Percentiles rank a stretch among this genome's conserved stretches.
These are phyloP conservation scores for Drosophila kikkawai DNA, from an alignment of 1,140 invertebrate genomes.

Conservation along the genomic window DNA sequence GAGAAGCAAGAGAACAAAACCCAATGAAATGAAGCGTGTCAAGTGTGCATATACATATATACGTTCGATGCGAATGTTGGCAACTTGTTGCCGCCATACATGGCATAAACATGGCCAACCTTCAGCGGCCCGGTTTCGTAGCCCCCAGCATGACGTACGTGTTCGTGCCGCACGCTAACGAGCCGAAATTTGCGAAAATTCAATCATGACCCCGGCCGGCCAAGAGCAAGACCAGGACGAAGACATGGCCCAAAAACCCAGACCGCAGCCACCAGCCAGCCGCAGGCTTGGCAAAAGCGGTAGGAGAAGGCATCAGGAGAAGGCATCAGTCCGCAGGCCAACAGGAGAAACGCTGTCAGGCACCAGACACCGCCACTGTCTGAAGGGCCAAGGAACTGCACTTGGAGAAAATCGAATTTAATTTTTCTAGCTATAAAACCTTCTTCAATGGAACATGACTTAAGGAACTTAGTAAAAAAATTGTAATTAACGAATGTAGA, in stretches of 20 bases:
- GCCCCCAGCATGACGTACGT: constrained; percentile 66
- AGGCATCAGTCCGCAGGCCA: constrained; percentile 21
- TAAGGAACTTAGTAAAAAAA: too few species aligned
- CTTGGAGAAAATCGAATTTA: not conserved
- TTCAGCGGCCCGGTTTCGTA: constrained; percentile 53
- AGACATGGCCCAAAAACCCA: constrained; percentile 14
- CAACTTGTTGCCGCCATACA: constrained; percentile 79
- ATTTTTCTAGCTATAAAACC: not conserved
- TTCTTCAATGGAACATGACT: not conserved
- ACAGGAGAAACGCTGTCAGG: constrained; percentile 20
- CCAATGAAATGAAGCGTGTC: constrained; percentile 82
- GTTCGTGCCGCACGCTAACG: constrained; percentile 78
- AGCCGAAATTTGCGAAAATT: constrained; percentile 82
- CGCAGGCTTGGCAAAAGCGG: constrained; percentile 14
- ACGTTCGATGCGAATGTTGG: constrained; percentile 28
- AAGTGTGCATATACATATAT: constrained; percentile 48
- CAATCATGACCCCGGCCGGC: constrained; percentile 68
- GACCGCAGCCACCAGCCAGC: constrained; percentile 24
- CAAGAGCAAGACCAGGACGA: constrained; percentile 36
- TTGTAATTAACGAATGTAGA: too few species aligned
- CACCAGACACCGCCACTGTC: constrained; percentile 18
- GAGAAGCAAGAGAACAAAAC: constrained; percentile 62
- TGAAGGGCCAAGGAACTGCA: constrained; percentile 8
- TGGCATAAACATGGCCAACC: constrained; percentile 56
- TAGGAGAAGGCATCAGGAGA: constrained; percentile 10